Base-by-base conservation (phyloP, 2,888 invertebrate genomes). In the Phortica okadai region DNA sequence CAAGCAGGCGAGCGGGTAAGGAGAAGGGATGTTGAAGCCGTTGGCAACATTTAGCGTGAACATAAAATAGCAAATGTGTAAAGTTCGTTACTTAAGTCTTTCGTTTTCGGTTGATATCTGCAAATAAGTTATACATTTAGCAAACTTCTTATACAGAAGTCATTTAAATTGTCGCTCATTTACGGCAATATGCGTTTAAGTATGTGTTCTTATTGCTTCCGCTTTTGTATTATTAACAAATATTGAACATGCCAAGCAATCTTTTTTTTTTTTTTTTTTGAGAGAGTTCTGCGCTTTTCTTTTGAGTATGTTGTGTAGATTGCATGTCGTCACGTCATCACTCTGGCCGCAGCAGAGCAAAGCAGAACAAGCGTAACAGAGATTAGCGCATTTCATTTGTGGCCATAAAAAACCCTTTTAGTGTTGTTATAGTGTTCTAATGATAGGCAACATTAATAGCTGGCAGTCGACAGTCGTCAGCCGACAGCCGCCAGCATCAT, bases 271-370 rank as follows among this genome's bases (percentile, higher is more conserved):
- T 33, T 3, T 33, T 33, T 33, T 33, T 33, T 11, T 14, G 16
- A 16, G 16, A 16, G 8, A 59, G 14, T 59, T 59, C 1, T 64
- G 64, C 33, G 64, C 11, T 16, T 16, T 59, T 16, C 8, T 8
- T 59, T 16, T 8, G 21, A 16, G 58, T 16, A 42, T 42, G 59
- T 59, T 41, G 16, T 58, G 41, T 66, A 42, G 64, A 85, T 85
- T 84, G 87, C 87, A 85, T 87, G 86, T 85, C 81, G 86, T 84
- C 85, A 85, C 88, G 88, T 84, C 79, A 85, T 76, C 44, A 70
- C 11, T 41, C n/a, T n/a, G 21, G 21, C 59, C 59, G 59, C 14
- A 21, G n/a, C 14, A 21, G 7, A 59, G 7, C 3, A 41, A n/a
- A 21, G n/a, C 14, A 21, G 7, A 59, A 7, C 3, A 41, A 66